These are phyloP conservation scores for Caenorhabditis angaria DNA, from an alignment of 2,888 invertebrate species.

Conservation along the genomic window DNA sequence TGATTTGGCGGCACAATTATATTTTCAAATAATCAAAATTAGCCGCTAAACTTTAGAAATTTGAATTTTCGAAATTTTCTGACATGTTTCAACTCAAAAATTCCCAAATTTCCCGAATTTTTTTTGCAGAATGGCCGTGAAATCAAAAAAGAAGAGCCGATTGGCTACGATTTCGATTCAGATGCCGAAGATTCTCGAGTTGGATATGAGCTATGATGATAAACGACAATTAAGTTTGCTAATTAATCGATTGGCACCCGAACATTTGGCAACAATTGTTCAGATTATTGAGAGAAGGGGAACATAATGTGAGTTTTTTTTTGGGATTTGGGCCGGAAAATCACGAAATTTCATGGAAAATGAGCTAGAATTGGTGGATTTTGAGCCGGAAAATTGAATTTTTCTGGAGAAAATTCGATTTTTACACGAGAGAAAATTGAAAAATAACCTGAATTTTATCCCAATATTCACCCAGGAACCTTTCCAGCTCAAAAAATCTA, in stretches of 20 bases:
- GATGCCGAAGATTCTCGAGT: constrained; percentile 97
- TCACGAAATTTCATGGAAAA: no score
- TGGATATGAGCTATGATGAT: constrained; percentile 99
- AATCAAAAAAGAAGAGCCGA: constrained; percentile 3
- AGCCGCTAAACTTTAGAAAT: not conserved
- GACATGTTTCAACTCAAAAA: not conserved
- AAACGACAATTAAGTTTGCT: constrained; percentile 97
- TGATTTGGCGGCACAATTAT: no score
- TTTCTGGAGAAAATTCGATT: no score
- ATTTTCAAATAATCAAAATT: not conserved
- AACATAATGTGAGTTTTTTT: constrained; percentile 73
- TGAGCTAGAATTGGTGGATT: no score
- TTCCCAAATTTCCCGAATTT: not conserved
- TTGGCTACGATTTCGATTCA: constrained; percentile 78
- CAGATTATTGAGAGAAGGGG: constrained; percentile 97
- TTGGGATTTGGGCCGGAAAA: no score
- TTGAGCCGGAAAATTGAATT: no score
- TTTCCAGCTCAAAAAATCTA: no score
- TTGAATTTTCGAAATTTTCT: not conserved
- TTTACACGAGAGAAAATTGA: not conserved
- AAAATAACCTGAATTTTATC: not conserved
- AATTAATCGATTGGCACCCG: constrained; percentile 97
- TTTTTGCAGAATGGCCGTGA: constrained; percentile 28
- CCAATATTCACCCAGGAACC: no score
- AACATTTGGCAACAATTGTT: constrained; percentile 96